These are phyloP conservation scores for Hydrophis major DNA, from an alignment of 2,797 vertebrate species.

Conservation along the genomic window DNA sequence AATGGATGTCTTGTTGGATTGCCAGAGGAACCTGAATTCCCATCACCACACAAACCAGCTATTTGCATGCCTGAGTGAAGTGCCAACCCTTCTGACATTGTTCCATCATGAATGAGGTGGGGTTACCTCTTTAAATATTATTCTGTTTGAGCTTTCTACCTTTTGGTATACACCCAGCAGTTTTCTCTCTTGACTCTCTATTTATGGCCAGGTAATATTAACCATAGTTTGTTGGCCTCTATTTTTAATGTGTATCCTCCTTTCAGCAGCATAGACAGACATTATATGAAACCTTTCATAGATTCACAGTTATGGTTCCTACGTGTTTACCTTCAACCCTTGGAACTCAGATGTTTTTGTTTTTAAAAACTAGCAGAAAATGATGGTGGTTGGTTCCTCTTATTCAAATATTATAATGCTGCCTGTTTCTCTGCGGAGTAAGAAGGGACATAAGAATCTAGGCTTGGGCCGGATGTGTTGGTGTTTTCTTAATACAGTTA, in stretches of 20 bases:
- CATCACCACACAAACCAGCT: slow-evolving; percentile 9
- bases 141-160: slow-evolving; percentile 30
- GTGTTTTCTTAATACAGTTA: not conserved
- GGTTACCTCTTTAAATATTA: slow-evolving; percentile 37
- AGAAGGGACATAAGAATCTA: not conserved
- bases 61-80: not conserved
- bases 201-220: slow-evolving; percentile 11
- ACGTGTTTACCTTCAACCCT: not conserved
- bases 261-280: not conserved
- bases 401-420: not conserved
- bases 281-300: slow-evolving; percentile 9
- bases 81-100: not conserved
- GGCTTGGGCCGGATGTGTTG: not conserved
- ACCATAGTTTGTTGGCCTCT: slow-evolving; percentile 9
- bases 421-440: not conserved
- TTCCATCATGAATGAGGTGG: slow-evolving; percentile 12
- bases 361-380: not conserved
- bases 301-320: not conserved
- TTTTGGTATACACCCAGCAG: not conserved
- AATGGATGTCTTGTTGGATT: not conserved
- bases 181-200: slow-evolving; percentile 17
- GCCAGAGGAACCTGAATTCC: slow-evolving; percentile 4
- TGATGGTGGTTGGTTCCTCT: not conserved
- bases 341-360: not conserved
- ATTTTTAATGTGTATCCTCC: not conserved